Base-by-base conservation (phyloP, 2,797 vertebrate genomes). In the Intellagama lesueurii region DNA sequence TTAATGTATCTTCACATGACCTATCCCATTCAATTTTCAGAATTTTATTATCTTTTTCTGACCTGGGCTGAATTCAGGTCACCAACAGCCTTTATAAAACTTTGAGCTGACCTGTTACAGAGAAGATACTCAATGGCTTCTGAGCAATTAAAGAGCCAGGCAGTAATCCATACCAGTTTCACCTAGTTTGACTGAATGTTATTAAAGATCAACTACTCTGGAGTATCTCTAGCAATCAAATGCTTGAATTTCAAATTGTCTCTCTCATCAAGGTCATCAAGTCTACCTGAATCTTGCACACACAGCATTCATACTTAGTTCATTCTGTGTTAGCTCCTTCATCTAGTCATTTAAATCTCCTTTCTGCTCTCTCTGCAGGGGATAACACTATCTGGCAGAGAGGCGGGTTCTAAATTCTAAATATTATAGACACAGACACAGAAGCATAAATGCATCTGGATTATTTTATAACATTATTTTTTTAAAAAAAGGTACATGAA, bases 261-360 rank as follows among this genome's bases (percentile, higher is more conserved):
- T 92, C 95, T 92, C 94, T 94, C 93, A 93, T 94, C 94, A 96
- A 92, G 90, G 91, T 95, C 92, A n/a, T 90, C 91, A 94, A 93
- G 93, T 40, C 40, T 95, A 96, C 96, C 95, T 95, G 95, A 95
- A 81, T 93, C 93, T 95, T 95, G 94, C 92, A 94, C 92, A 93
- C 93, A 91, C 95, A 73, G 86, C 87, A 91, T 93, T 89, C 92
- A 91, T 1, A 35, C 93, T 94, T 95, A 95, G 94, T 92, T 96
- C 92, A 89, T 89, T 94, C 92, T 94, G 91, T 92, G 95, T 88
- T 93, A 95, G 95, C 93, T 56, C 52, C 95, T 93, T 91, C 92
- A 93, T 95, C 95, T 94, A 96, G 95, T 96, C 96, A 96, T 95
- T 96, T 96, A 96, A 95, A 96, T 96, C 96, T 96, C 93, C 96